These are phyloP conservation scores for Sparus aurata DNA, from an alignment of 2,797 vertebrate species.

Conservation along the genomic window DNA sequence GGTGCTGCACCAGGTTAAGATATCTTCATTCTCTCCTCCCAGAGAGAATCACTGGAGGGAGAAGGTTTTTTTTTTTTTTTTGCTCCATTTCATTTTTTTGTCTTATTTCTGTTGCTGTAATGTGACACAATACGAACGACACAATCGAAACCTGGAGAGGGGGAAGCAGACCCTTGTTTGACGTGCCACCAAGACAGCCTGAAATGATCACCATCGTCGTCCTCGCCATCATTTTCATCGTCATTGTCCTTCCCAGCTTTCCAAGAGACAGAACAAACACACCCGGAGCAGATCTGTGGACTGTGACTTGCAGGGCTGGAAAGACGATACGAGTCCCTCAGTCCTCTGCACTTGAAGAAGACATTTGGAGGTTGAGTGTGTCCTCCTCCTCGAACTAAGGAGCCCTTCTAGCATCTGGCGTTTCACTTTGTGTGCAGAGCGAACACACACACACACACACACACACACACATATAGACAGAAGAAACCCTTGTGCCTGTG, in stretches of 20 bases:
- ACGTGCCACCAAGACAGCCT: constrained; percentile 4
- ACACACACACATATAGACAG: neutral
- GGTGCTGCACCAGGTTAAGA: constrained; percentile 39
- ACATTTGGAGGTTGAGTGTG: constrained; percentile 43
- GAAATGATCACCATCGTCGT: constrained; percentile 9
- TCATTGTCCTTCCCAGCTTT: constrained; percentile 26
- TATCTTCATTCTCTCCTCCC: constrained; percentile 23
- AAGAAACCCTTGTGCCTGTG: constrained; percentile 11
- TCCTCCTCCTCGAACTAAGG: constrained; percentile 48
- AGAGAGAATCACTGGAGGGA: constrained; percentile 52
- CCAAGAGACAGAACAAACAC: constrained; percentile 39
- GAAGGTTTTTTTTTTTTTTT: neutral
- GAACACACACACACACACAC: constrained; percentile 9
- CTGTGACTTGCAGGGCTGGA: constrained; percentile 36
- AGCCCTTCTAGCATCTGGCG: constrained; percentile 76
- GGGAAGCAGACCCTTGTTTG: constrained; percentile 24
- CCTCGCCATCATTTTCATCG: neutral
- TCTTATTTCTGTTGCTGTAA: constrained; percentile 38
- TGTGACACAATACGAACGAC: constrained; percentile 23
- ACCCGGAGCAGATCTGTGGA: constrained; percentile 41
- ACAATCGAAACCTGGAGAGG: constrained; percentile 32
- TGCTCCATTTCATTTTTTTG: constrained; percentile 11
- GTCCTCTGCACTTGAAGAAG: constrained; percentile 61
- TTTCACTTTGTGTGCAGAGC: constrained; percentile 48
- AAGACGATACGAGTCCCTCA: constrained; percentile 23